Evolutionary conservation across 1,140 invertebrate species (phyloP), one percentile per base, ranked within the genome.

Genomic region (Euschistus heros): DNA sequence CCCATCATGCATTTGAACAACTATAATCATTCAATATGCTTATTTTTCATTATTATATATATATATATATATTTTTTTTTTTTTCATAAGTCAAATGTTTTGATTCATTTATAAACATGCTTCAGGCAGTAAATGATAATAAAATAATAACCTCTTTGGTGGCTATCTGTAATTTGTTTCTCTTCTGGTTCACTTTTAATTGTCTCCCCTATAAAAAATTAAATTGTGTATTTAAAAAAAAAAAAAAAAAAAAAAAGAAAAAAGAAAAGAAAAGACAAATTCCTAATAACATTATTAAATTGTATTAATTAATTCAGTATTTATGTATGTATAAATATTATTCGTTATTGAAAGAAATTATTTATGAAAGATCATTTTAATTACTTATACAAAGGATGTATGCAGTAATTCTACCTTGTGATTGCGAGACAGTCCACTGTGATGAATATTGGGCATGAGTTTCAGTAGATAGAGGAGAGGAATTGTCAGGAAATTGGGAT

Each of bases 141-240:
- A 64, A 55, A 54, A 54, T 64, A 64, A 54, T 64, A 64, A 64
- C 63, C 63, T 64, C 50, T 22, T 26, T 52, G 63, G n/a, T 26
- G 63, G 50, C 27, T 54, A 47, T 64, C 63, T 52, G 20, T 42
- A 20, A 33, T 64, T 64, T 63, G 33, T 63, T 50, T 64, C 26
- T n/a, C 22, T 33, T 64, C 46, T 27, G 33, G 63, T 27, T 54
- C 63, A 30, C 10, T 54, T 64, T 54, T 64, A 54, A 64, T 54
- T 17, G n/a, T 54, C 30, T 64, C 63, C 47, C 63, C 63, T 64
- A 64, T 27, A 64, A 64, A 64, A 64, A 13, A 64, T 54, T n/a
- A 46, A 24, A 17, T 57, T 57, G 22, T 5, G 30, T 57, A 27
- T 14, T 57, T 57, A 24, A 22, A 27, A 6, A n/a, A n/a, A n/a